These are phyloP conservation scores for Ricordea florida DNA, from an alignment of 92 coral and sea anemone species.

Conservation along the genomic window DNA sequence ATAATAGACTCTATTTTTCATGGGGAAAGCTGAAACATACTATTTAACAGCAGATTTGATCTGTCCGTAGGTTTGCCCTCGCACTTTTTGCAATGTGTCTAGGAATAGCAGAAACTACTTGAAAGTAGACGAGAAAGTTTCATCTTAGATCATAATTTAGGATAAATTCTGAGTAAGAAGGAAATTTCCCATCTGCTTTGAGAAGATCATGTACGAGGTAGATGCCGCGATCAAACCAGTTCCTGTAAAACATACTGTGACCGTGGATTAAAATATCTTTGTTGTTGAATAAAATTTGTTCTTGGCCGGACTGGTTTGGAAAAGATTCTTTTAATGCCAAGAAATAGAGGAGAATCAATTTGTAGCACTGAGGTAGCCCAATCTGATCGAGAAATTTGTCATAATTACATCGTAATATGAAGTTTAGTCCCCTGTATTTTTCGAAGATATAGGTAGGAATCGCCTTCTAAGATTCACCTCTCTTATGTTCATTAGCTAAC, in stretches of 20 bases:
- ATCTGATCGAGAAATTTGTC: background rate
- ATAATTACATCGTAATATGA: background rate
- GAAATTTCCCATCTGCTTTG: background rate
- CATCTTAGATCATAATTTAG: background rate
- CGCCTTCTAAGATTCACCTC: too few species aligned
- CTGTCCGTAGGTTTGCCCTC: background rate
- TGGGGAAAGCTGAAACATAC: background rate
- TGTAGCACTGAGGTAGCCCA: background rate
- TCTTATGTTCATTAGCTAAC: too few species aligned
- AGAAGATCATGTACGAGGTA: background rate
- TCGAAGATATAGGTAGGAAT: too few species aligned
- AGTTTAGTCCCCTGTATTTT: background rate
- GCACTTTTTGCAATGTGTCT: background rate
- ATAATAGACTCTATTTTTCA: background rate
- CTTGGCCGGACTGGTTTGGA: too few species aligned
- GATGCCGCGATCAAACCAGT: background rate
- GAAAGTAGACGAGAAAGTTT: background rate
- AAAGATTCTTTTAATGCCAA: too few species aligned
- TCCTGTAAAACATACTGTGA: background rate
- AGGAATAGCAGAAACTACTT: background rate
- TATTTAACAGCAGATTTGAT: background rate
- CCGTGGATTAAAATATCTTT: background rate
- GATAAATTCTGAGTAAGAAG: background rate
- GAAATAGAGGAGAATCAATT: too few species aligned
- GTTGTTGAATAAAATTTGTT: background rate